A percentile compares a stretch with the other conserved stretches of the same genome.
Conservation (phyloP, 2,797 vertebrate species). For the Vespertilio murinus region DNA sequence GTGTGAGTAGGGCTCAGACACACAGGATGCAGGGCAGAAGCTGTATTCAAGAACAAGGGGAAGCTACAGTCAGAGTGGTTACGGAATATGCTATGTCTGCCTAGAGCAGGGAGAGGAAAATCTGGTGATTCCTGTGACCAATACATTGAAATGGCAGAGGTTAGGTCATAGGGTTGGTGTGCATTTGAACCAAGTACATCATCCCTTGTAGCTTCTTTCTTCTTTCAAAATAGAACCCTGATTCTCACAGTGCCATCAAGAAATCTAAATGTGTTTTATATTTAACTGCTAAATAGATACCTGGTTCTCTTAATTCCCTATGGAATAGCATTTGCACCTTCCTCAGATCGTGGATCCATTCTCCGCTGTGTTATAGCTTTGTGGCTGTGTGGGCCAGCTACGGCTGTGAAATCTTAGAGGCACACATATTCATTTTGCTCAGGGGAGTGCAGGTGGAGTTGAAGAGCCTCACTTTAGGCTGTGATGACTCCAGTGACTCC, state of each 20-base stretch:
- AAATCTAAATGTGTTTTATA: constrained; percentile 47
- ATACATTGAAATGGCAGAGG: neutral
- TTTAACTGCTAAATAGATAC: constrained; percentile 37
- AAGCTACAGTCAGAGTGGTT: neutral
- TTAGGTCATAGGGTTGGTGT: neutral
- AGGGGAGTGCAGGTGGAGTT: neutral
- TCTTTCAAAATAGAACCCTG: constrained; percentile 2
- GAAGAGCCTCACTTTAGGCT: neutral
- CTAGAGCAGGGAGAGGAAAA: neutral
- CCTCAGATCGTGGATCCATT: neutral
- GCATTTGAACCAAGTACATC: neutral
- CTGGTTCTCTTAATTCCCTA: neutral
- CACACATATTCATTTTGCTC: neutral
- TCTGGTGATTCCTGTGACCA: rapidly evolving
- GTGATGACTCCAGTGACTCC: neutral
- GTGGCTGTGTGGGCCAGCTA: neutral
- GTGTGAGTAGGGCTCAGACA: neutral
- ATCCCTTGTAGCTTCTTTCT: neutral
- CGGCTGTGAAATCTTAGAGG: neutral
- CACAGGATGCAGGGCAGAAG: neutral
- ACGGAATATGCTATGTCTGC: too few species aligned
- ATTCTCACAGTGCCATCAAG: neutral
- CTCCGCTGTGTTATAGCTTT: neutral
- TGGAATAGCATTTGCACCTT: neutral
- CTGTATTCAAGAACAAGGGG: neutral